Evolutionary conservation across 2,797 vertebrate species (phyloP).

Genomic region (Clarias fuscus): DNA sequence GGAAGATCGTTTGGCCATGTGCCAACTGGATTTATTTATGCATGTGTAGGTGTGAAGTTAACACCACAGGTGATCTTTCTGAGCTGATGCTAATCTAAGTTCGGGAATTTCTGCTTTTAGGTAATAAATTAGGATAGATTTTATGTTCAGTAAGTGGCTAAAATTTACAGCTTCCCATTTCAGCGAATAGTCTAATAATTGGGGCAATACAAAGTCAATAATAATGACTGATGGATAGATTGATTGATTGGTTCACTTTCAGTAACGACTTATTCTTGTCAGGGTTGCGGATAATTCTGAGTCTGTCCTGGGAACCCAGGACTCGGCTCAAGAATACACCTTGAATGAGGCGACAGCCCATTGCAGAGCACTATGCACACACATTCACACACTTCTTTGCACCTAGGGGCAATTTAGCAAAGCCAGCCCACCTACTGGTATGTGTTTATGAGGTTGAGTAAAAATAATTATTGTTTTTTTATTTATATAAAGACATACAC

Average conservation of each 20-base stretch:
- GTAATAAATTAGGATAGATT: neutral
- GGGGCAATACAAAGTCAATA: neutral
- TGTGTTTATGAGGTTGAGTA: neutral
- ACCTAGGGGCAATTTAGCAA: slow-evolving; percentile 3
- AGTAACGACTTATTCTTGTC: neutral
- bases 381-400: neutral
- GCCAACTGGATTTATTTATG: no score
- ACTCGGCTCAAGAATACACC: neutral
- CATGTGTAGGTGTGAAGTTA: neutral
- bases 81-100: neutral
- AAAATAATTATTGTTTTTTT: neutral
- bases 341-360: neutral
- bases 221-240: neutral
- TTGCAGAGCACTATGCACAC: neutral
- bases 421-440: neutral
- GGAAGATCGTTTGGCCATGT: neutral
- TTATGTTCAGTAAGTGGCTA: neutral
- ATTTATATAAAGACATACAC: neutral
- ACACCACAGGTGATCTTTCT: neutral
- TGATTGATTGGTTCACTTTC: neutral
- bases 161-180: neutral
- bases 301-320: neutral
- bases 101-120: neutral
- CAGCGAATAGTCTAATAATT: neutral
- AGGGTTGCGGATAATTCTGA: neutral